phyloP scores from a whole-genome alignment of 2,888 invertebrate genomes.

The Phengaris arion region DNA sequence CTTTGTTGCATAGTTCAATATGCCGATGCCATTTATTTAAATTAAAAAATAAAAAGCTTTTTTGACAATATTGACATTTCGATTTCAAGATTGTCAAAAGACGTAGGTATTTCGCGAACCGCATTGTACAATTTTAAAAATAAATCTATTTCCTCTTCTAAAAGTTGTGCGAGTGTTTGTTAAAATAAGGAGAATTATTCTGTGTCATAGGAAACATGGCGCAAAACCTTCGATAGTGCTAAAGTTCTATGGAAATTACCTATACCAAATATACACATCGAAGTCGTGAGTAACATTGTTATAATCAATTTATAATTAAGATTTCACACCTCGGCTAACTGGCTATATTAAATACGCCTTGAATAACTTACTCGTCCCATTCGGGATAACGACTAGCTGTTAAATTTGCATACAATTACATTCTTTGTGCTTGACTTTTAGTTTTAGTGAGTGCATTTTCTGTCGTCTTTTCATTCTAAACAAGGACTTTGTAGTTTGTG shows the following conservation, averaged over 20 bases:
- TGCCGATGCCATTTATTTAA: too few relatives aligned
- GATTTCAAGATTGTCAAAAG: conserved; percentile 30
- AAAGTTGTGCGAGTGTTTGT: not conserved
- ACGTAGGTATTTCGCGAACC: conserved; percentile 43
- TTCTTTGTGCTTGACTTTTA: conserved; percentile 48
- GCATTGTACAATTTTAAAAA: conserved; percentile 46
- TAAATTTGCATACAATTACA: conserved; percentile 72
- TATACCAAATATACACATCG: conserved; percentile 56
- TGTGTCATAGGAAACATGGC: conserved; percentile 49
- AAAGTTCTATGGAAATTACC: conserved; percentile 66
- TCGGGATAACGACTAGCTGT: conserved; percentile 61
- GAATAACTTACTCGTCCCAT: conserved; percentile 54
- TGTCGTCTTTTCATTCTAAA: conserved; percentile 36
- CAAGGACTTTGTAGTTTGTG: conserved; percentile 28
- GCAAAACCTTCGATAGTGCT: conserved; percentile 52
- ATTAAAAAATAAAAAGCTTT: not conserved
- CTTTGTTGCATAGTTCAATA: too few relatives aligned
- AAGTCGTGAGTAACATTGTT: conserved; percentile 60
- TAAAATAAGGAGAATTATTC: conserved; percentile 39
- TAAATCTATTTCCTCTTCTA: not conserved
- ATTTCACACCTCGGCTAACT: conserved; percentile 52
- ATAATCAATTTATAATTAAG: conserved; percentile 41
- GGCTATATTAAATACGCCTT: conserved; percentile 45
- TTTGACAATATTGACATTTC: conserved; percentile 27
- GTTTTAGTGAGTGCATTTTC: conserved; percentile 41